These are phyloP conservation scores for Ptiloglossa arizonensis DNA, from an alignment of 1,140 invertebrate species.

Conservation along the genomic window DNA sequence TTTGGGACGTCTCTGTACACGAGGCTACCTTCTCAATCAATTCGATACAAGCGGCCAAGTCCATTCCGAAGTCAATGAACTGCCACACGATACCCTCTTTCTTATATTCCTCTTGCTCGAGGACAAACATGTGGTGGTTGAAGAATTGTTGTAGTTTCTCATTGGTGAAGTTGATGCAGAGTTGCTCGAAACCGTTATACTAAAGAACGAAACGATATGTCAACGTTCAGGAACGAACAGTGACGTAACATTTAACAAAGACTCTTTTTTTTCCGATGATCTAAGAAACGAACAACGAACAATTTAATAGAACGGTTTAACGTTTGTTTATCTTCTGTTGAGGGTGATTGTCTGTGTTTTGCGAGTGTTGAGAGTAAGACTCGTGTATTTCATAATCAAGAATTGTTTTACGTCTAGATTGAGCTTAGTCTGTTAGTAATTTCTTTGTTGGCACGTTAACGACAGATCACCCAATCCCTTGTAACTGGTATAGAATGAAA, in stretches of 20 bases:
- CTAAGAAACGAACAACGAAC: too few relatives aligned
- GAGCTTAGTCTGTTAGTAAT: not conserved
- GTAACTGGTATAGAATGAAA: not conserved
- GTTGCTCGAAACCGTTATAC: conserved; percentile 98
- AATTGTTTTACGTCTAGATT: not conserved
- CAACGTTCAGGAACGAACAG: not conserved
- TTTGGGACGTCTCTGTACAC: conserved; percentile 7
- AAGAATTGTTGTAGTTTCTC: conserved; percentile 99
- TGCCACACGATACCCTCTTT: conserved; percentile 96
- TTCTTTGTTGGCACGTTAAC: not conserved
- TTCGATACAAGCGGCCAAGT: conserved; percentile 97
- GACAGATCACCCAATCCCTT: not conserved
- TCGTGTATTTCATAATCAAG: not conserved
- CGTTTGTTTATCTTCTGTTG: conserved; percentile 1
- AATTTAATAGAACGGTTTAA: too few relatives aligned
- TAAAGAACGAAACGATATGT: conserved; percentile 77
- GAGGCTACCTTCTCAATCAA: conserved; percentile 95
- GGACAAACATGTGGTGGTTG: conserved; percentile 99
- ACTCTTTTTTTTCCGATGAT: not conserved
- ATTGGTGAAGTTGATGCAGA: conserved; percentile 99
- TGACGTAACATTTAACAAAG: not conserved
- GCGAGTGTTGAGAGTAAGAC: not conserved
- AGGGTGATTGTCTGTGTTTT: not conserved
- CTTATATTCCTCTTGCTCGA: conserved; percentile 98
- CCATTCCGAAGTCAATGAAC: conserved; percentile 99